Evolutionary conservation across 2,113 vertebrate genomes (phyloP), one percentile per base, ranked within the genome.

Genomic region (Poicephalus gulielmi): DNA sequence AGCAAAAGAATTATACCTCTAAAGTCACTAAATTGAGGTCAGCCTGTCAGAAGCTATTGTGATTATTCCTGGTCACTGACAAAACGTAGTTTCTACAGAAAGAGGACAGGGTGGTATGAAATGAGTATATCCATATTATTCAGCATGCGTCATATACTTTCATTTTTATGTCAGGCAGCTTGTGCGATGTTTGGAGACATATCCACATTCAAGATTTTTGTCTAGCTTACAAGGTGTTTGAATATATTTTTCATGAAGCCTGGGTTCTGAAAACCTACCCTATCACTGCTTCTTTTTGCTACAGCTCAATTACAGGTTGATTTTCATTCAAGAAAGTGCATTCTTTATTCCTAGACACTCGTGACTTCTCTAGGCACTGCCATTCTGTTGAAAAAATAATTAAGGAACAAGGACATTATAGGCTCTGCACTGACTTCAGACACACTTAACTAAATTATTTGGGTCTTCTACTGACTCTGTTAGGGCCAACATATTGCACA

Each of bases 401-500:
- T 71, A 71, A 68, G 46, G n/a, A 28, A 64, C 90, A 77, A 17
- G 35, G 41, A 79, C 17, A 27, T 67, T 53, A 80, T 27, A 24
- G 33, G 28, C 71, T 88, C 78, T 73, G 11, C 17, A 4, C 14
- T 83, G 41, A 88, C 76, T 95, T 95, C 63, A 92, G 46, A 64
- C 44, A 63, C 20, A 28, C 59, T 88, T 86, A 75, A 71, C 63
- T 64, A 81, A 39, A 73, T 90, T 84, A 67, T 62, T 62, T 68
- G n/a, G 8, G 50, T 84, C 68, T 88, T 81, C 47, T 44, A 41
- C 44, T 44, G 28, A 86, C 57, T 94, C 60, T 46, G 5, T 83
- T 74, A 88, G 31, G 49, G 31, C 15, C 22, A 86, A 35, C 19
- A 50, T 24, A 85, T 67, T 62, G 76, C 68, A 47, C 22, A 52